Evolutionary conservation across 2,113 vertebrate genomes (phyloP).

Genomic region (Tupaia chinensis): DNA sequence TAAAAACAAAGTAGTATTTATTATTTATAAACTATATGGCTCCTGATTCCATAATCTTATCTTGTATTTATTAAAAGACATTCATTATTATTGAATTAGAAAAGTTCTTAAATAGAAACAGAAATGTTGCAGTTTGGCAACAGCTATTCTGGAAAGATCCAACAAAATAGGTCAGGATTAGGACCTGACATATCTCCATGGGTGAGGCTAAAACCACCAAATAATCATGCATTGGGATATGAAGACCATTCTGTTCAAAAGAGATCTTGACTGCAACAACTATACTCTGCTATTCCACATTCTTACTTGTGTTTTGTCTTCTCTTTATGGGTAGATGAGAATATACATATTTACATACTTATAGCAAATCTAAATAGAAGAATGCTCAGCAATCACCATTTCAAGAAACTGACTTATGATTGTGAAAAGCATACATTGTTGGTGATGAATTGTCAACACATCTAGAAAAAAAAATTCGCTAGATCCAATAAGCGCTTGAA

Average conservation of each 20-base stretch:
- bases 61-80: not conserved
- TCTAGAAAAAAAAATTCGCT: not conserved
- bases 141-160: not conserved
- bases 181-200: not conserved
- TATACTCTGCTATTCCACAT: not conserved
- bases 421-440: not conserved
- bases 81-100: not conserved
- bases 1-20: not conserved
- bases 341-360: not conserved
- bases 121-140: not conserved
- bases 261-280: not conserved
- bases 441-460: not conserved
- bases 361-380: too few relatives aligned
- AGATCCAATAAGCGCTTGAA: not conserved
- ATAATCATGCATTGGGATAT: not conserved
- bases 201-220: not conserved
- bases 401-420: not conserved
- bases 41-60: not conserved
- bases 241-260: not conserved
- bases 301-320: not conserved
- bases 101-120: not conserved
- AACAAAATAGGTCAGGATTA: not conserved
- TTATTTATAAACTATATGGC: not conserved
- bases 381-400: not conserved
- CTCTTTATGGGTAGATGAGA: not conserved